Percentiles rank a stretch among this genome's conserved stretches.
phyloP scores from a whole-genome alignment of 2,113 vertebrate genomes.

The Orientallactaga bullata region DNA sequence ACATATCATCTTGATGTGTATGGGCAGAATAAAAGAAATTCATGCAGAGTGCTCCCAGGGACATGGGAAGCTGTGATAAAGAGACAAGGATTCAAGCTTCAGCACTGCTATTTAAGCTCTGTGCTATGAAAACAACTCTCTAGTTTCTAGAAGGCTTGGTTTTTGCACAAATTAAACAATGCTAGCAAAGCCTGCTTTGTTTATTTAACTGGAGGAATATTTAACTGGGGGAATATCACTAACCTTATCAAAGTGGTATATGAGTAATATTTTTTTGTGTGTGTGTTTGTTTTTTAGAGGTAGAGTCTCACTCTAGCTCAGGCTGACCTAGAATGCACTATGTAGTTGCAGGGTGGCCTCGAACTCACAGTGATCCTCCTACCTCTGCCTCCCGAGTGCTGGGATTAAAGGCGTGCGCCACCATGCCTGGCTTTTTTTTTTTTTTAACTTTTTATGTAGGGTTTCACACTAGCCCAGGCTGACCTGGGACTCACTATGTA shows the following conservation, averaged over 20 bases:
- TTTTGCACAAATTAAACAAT: constrained; percentile 48
- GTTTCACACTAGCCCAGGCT: too few relatives aligned
- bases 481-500: too few relatives aligned
- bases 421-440: too few relatives aligned
- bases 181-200: neutral
- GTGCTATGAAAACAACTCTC: constrained; percentile 18
- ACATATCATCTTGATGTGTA: neutral
- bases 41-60: neutral
- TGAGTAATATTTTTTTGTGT: too few relatives aligned
- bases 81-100: neutral
- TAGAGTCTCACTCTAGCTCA: too few relatives aligned
- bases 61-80: neutral
- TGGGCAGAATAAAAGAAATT: constrained; percentile 5
- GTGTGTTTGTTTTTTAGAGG: too few relatives aligned
- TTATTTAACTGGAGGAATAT: neutral
- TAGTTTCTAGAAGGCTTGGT: neutral
- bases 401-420: too few relatives aligned
- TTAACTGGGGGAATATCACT: neutral
- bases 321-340: too few relatives aligned
- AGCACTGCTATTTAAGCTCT: neutral
- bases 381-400: too few relatives aligned
- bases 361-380: too few relatives aligned
- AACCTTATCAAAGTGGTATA: neutral
- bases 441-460: too few relatives aligned
- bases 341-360: too few relatives aligned